Percentiles rank a stretch among this genome's conserved stretches.
Conservation (phyloP, 2,113 vertebrate species). For the Lasiurus borealis region DNA sequence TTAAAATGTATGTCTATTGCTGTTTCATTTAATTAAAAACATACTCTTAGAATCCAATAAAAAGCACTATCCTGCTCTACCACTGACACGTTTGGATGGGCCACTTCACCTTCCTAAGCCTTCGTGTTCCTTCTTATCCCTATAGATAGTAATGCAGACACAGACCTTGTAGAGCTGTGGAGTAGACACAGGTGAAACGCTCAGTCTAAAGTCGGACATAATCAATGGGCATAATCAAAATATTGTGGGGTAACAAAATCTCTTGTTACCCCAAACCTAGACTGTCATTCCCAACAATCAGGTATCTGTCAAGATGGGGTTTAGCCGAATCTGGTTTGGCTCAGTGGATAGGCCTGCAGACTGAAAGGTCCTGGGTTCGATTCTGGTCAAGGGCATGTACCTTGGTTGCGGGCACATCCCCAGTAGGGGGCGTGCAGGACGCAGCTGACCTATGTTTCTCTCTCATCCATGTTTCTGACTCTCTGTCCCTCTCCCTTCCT, state of each 20-base stretch:
- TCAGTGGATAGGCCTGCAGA: too few species aligned
- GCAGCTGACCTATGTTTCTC: too few species aligned
- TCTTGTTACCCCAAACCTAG: background rate
- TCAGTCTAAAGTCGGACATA: rapidly evolving
- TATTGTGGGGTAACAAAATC: too few species aligned
- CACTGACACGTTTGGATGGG: background rate
- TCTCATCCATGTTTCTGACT: too few species aligned
- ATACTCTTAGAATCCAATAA: too few species aligned
- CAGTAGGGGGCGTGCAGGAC: too few species aligned
- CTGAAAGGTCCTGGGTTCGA: too few species aligned
- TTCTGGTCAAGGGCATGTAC: too few species aligned
- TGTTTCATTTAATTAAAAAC: background rate
- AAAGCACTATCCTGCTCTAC: background rate
- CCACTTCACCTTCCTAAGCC: background rate
- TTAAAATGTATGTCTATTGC: background rate
- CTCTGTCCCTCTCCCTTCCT: too few species aligned
- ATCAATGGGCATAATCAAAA: too few species aligned
- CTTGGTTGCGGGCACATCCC: too few species aligned
- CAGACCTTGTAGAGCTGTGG: rapidly evolving
- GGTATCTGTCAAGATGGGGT: background rate
- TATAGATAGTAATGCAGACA: rapidly evolving
- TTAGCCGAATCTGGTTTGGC: too few species aligned
- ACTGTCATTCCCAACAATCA: background rate
- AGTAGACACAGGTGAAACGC: rapidly evolving
- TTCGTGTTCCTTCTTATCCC: rapidly evolving